Evolutionary conservation across 2,888 invertebrate species (phyloP).

Genomic region (Drosophila maculinotata): DNA sequence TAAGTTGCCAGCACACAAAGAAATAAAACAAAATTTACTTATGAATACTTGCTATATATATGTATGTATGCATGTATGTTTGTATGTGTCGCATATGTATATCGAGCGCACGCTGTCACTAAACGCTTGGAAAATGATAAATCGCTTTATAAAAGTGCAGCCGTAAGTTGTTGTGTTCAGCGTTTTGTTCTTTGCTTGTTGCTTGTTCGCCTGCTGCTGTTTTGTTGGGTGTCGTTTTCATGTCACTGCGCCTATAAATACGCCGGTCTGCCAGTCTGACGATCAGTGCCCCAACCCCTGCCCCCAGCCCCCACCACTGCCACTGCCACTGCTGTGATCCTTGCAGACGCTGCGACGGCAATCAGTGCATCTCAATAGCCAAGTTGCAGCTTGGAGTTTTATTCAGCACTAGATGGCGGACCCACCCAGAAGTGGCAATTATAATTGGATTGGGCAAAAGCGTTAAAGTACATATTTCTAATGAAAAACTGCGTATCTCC

Average conservation of each 20-base stretch:
- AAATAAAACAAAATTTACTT: conserved; percentile 33
- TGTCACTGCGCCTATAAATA: conserved; percentile 67
- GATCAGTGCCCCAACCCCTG: neutral
- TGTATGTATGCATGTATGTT: conserved; percentile 7
- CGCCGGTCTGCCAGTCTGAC: conserved; percentile 16
- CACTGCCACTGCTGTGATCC: conserved; percentile 45
- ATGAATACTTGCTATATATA: neutral
- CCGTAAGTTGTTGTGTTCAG: conserved; percentile 59
- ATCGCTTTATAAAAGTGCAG: conserved; percentile 83
- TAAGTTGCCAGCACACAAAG: conserved; percentile 15
- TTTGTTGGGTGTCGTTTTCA: conserved; percentile 64
- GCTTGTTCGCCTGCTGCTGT: conserved; percentile 19
- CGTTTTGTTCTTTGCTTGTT: conserved; percentile 48
- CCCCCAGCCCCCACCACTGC: neutral
- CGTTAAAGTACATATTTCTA: conserved; percentile 67
- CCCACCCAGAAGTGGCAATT: conserved; percentile 78
- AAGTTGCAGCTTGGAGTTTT: conserved; percentile 12
- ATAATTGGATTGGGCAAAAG: conserved; percentile 63
- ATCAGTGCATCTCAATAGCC: conserved; percentile 30
- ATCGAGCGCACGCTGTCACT: conserved; percentile 70
- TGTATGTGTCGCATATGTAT: conserved; percentile 40
- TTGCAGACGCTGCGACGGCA: conserved; percentile 69
- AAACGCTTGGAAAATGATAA: conserved; percentile 79
- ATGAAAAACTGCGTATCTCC: conserved; percentile 69
- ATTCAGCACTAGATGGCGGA: conserved; percentile 15